Evolutionary conservation across 2,888 invertebrate genomes (phyloP).

Genomic region (Phanerotoma sp.): DNA sequence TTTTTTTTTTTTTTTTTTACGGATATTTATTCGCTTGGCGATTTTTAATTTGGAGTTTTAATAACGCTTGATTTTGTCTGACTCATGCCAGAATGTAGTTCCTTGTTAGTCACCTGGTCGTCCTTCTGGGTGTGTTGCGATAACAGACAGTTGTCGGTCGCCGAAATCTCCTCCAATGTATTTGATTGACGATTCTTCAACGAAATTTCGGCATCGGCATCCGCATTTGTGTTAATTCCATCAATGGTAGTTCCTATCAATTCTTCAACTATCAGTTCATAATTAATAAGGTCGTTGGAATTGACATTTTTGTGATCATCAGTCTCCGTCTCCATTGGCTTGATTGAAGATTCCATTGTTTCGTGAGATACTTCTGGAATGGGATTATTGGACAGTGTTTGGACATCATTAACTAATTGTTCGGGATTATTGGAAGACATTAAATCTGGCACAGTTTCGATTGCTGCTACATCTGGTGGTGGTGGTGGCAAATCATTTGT

Average conservation of each 20-base stretch:
- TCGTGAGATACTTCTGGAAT: slow-evolving; percentile 19
- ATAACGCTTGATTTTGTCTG: slow-evolving; percentile 20
- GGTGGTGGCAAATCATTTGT: slow-evolving; percentile 13
- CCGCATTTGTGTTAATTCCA: slow-evolving; percentile 44
- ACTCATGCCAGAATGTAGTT: slow-evolving; percentile 51
- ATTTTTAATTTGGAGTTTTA: slow-evolving; percentile 1
- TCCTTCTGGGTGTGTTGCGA: slow-evolving; percentile 40
- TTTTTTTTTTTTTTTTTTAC: background rate
- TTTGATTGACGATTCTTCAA: slow-evolving; percentile 48
- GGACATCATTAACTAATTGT: slow-evolving; percentile 37
- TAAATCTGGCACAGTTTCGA: slow-evolving; percentile 4
- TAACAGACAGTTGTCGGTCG: slow-evolving; percentile 35
- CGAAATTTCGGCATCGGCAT: slow-evolving; percentile 40
- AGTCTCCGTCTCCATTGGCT: slow-evolving; percentile 35
- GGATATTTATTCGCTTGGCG: slow-evolving; percentile 3
- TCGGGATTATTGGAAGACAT: slow-evolving; percentile 17
- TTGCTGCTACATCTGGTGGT: slow-evolving; percentile 8
- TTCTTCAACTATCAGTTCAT: slow-evolving; percentile 36
- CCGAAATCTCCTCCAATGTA: slow-evolving; percentile 35
- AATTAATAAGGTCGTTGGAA: background rate
- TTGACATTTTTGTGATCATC: slow-evolving; percentile 29
- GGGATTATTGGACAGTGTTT: slow-evolving; percentile 44
- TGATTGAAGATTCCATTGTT: slow-evolving; percentile 12
- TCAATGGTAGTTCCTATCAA: slow-evolving; percentile 43
- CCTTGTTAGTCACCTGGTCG: slow-evolving; percentile 52